Base-by-base conservation (phyloP, 2,113 vertebrate species). In the Catagonus wagneri region DNA sequence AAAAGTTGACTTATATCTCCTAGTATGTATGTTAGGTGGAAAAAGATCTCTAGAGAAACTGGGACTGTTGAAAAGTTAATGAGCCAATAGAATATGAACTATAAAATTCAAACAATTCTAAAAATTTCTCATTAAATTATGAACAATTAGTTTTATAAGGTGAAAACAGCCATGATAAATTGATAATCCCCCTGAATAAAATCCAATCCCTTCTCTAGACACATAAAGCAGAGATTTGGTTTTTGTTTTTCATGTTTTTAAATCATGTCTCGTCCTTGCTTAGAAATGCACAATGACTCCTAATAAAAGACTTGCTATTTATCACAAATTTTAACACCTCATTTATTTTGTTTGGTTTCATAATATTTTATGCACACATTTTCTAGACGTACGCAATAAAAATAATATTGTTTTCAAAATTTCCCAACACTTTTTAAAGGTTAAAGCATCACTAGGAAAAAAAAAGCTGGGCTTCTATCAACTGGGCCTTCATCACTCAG, bases 151-250 rank as follows among this genome's bases (percentile, higher is more conserved):
- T 76, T 81, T 95, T 71, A 87, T 91, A 92, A 85, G 14, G 32
- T 76, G 44, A 94, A 94, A 90, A 78, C 66, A 89, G 78, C 17
- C 89, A 36, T 86, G 29, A 14, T 85, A 78, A 94, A 86, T 76
- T 83, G 36, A 34, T 92, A 92, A 83, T 86, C 23, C 27, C 27
- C 11, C 32, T 95, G 71, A 90, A 86, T 86, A 78, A 94, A 96
- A 86, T 54, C 56, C 54, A 65, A 72, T 1, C 14, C 10, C 23
- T 89, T 92, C 56, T 78, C 27, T 68, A 68, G 25, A 34, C 10
- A 66, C 17, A 16, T 56, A 69, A 95, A 75, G 16, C 5, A 68
- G 29, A 91, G 7, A 13, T 76, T 93, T 90, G 39, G 58, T 1
- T 32, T 88, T 54, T 69, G 20, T 36, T 84, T 36, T 79, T 56